Evolutionary conservation across 2,797 vertebrate genomes (phyloP).

Genomic region (Gymnopithys bicolor): DNA sequence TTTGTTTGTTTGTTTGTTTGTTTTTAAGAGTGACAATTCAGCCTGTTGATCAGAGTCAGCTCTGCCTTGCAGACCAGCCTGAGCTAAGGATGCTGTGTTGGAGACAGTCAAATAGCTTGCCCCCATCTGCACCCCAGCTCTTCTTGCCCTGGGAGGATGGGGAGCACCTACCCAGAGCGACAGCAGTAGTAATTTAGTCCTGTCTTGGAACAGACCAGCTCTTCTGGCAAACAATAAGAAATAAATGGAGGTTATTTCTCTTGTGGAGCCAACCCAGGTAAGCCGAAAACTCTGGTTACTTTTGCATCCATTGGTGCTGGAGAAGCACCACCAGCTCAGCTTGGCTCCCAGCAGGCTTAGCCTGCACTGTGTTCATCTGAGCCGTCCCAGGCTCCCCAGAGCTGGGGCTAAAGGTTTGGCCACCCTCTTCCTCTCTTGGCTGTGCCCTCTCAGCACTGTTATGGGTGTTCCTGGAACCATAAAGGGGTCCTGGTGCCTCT

Average conservation of each 20-base stretch:
- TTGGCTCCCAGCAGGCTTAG: neutral
- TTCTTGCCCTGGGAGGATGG: neutral
- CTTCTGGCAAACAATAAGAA: neutral
- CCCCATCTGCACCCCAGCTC: neutral
- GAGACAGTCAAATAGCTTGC: neutral
- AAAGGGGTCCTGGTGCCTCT: neutral
- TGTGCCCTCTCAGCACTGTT: neutral
- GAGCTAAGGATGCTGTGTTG: neutral
- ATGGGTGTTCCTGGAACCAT: neutral
- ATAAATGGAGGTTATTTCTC: neutral
- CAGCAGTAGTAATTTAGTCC: neutral
- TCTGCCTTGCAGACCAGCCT: neutral
- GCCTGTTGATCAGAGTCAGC: neutral
- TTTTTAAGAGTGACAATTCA: neutral
- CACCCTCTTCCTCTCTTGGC: neutral
- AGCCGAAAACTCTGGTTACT: neutral
- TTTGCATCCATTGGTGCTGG: neutral
- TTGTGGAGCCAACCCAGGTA: neutral
- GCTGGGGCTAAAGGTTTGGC: neutral
- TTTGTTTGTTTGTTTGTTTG: neutral
- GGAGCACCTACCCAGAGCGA: neutral
- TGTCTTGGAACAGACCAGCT: neutral
- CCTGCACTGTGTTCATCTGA: rapidly evolving
- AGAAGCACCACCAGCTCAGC: neutral
- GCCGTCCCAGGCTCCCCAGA: neutral